These are phyloP conservation scores for Zosterops japonicus DNA, from an alignment of 2,113 vertebrate species.

Conservation along the genomic window DNA sequence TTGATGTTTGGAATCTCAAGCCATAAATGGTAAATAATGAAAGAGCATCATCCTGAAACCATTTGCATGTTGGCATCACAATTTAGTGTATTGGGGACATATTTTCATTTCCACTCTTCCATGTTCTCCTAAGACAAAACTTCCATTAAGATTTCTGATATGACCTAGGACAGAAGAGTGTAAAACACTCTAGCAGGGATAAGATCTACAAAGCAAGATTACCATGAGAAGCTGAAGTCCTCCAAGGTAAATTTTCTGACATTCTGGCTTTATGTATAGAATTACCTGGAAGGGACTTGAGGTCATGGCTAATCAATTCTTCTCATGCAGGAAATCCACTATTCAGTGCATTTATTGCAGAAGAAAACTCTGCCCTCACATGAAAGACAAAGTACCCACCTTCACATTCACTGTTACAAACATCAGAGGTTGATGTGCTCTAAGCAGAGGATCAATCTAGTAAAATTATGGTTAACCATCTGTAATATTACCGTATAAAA, in stretches of 20 bases:
- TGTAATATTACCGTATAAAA: slow-evolving; percentile 2
- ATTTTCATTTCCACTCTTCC: neutral
- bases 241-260: neutral
- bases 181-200: neutral
- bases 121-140: neutral
- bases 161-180: neutral
- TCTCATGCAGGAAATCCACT: neutral
- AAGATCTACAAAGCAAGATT: neutral
- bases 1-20: neutral
- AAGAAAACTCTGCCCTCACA: neutral
- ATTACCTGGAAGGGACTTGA: neutral
- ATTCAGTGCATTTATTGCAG: neutral
- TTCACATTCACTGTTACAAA: neutral
- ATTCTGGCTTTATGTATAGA: neutral
- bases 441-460: neutral
- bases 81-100: neutral
- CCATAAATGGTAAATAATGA: neutral
- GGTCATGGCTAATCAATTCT: neutral
- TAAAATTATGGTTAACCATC: neutral
- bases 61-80: neutral
- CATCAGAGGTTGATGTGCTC: neutral
- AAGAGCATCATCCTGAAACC: neutral
- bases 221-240: neutral
- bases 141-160: neutral
- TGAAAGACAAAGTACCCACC: neutral